Evolutionary conservation across 2,888 invertebrate species (phyloP).

Genomic region (Conomelus anceps): DNA sequence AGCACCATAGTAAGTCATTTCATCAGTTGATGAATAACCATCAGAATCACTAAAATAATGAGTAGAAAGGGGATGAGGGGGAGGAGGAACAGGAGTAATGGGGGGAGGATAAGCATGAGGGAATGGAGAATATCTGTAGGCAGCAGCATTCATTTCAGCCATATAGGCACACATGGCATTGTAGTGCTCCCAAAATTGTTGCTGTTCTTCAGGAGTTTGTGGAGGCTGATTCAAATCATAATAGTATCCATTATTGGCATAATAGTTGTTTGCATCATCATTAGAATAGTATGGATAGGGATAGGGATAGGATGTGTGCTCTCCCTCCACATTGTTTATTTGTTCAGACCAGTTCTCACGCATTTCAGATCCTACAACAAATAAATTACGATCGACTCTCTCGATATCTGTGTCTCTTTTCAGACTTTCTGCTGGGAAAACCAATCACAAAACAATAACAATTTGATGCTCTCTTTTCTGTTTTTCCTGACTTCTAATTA

Average conservation of each 20-base stretch:
- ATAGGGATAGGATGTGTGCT: constrained; percentile 28
- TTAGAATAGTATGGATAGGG: constrained; percentile 23
- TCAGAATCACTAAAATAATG: constrained; percentile 37
- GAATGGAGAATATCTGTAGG: constrained; percentile 33
- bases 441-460: background rate
- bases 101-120: constrained; percentile 37
- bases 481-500: no score
- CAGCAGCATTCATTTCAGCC: constrained; percentile 36
- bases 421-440: background rate
- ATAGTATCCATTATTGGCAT: constrained; percentile 22
- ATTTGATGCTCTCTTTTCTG: background rate
- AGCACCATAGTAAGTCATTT: constrained; percentile 39
- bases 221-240: constrained; percentile 32
- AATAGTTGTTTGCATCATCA: constrained; percentile 37
- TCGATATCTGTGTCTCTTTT: background rate
- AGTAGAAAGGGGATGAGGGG: constrained; percentile 39
- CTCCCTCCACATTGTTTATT: constrained; percentile 8
- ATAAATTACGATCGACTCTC: background rate
- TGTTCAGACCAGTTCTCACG: background rate
- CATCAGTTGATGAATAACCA: constrained; percentile 45
- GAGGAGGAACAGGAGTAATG: constrained; percentile 35
- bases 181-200: constrained; percentile 36
- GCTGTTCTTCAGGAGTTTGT: constrained; percentile 32
- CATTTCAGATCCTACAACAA: constrained; percentile 4
- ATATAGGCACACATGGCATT: constrained; percentile 37